Base-by-base conservation (phyloP, 1,140 invertebrate genomes). In the Papilio machaon region DNA sequence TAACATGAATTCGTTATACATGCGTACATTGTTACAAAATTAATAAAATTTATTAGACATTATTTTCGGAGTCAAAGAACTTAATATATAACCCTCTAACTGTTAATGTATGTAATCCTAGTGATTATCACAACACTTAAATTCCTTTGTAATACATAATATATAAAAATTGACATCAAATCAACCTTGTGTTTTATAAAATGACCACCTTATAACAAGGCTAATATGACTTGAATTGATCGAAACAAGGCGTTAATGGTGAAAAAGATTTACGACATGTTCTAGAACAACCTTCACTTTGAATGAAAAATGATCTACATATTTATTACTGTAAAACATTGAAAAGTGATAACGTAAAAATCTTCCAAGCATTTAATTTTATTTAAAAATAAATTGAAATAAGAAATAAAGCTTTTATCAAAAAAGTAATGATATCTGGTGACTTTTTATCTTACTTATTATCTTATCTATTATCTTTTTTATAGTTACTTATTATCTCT, bases 191-290 rank as follows among this genome's bases (percentile, higher is more conserved):
- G 3, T 43, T 54, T 54, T 17, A 54, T 17, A 54, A 54, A 54
- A 9, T 30, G 19, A 23, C 58, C 58, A 23, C 2, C 9, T 64
- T 30, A 64, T 13, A 13, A 30, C 15, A 60, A 58, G 15, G 17
- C 15, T 58, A 19, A 64, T 13, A 30, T 64, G 60, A 30, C 19
- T 10, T 60, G 23, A 30, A 13, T 64, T 64, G 60, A 13, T 64
- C 60, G 60, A 30, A 30, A 64, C 23, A 64, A 64, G 60, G 23
- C 23, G 60, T 64, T 64, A 64, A 64, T 64, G 60, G 23, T 64
- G 60, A 10, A 10, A 13, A 35, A 64, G 60, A 64, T 64, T 64
- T 30, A 64, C 23, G 60, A 30, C 9, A 58, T 58, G 4, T 64
- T 23, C 30, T 64, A 30, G 23, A 9, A 64, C 23, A 64, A 64